These are phyloP conservation scores for Heliothis virescens DNA, from an alignment of 1,140 invertebrate genomes.

Conservation along the genomic window DNA sequence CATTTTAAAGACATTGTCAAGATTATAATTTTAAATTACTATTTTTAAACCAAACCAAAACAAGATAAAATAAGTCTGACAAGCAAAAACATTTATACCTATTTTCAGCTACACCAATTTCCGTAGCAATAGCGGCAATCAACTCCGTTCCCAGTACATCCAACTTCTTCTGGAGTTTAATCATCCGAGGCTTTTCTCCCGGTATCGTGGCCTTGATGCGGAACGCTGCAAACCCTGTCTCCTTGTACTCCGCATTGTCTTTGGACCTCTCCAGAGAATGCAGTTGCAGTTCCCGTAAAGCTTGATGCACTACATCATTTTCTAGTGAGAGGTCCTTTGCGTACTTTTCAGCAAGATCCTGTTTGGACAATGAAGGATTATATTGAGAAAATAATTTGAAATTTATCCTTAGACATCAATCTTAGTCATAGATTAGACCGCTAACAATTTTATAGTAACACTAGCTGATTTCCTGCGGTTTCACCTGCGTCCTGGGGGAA, in stretches of 20 bases:
- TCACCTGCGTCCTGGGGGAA: too few species aligned
- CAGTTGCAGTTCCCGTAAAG: constrained; percentile 88
- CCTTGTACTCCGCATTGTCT: constrained; percentile 87
- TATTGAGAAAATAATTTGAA: background rate
- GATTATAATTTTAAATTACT: too few species aligned
- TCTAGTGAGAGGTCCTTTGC: constrained; percentile 86
- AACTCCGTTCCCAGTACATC: constrained; percentile 86
- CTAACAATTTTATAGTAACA: too few species aligned
- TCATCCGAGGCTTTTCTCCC: constrained; percentile 71
- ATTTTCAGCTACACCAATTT: constrained; percentile 77
- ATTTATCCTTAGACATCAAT: too few species aligned
- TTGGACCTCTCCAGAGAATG: constrained; percentile 90
- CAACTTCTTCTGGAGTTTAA: constrained; percentile 85
- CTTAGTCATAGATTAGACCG: too few species aligned
- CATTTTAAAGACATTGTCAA: too few species aligned
- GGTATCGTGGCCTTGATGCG: constrained; percentile 86
- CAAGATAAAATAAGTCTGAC: too few species aligned
- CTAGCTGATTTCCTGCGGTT: too few species aligned
- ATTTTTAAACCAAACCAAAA: too few species aligned
- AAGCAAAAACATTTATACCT: constrained; percentile 66
- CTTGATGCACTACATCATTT: constrained; percentile 82
- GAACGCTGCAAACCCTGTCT: constrained; percentile 89
- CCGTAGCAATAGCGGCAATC: constrained; percentile 85
- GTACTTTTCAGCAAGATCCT: constrained; percentile 88
- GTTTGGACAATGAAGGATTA: constrained; percentile 55